Percentiles rank a stretch among this genome's conserved stretches.
Evolutionary conservation across 2,797 vertebrate genomes (phyloP).

Genomic region (Etheostoma nigrum): DNA sequence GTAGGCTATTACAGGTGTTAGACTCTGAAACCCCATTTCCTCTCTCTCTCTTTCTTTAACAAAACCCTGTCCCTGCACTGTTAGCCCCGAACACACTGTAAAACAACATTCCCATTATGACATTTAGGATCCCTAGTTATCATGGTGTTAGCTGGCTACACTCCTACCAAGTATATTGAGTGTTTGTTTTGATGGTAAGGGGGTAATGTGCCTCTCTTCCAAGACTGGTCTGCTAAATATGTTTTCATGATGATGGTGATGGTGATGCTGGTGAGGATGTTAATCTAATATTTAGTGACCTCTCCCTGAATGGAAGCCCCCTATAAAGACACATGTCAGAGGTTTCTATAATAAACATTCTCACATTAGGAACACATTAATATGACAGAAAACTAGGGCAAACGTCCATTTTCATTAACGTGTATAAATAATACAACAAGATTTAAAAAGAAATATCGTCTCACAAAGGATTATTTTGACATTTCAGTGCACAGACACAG

Average conservation of each 20-base stretch:
- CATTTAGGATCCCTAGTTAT: constrained; percentile 25
- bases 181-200: constrained; percentile 84
- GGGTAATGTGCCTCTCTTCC: constrained; percentile 72
- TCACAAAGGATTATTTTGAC: neutral
- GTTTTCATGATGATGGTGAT: constrained; percentile 47
- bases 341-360: constrained; percentile 75
- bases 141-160: constrained; percentile 81
- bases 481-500: neutral
- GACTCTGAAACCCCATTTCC: constrained; percentile 9
- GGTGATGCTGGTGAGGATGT: constrained; percentile 49
- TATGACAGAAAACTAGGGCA: constrained; percentile 47
- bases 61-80: constrained; percentile 38
- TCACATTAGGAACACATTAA: constrained; percentile 32
- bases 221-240: constrained; percentile 59
- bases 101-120: constrained; percentile 28
- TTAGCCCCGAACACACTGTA: constrained; percentile 25
- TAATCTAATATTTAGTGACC: constrained; percentile 53
- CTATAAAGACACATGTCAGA: constrained; percentile 86
- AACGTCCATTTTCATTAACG: constrained; percentile 51
- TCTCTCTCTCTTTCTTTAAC: constrained; percentile 1
- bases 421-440: constrained; percentile 30
- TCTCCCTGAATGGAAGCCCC: constrained; percentile 77
- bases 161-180: constrained; percentile 83
- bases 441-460: neutral
- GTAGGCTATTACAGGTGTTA: constrained; percentile 40